Evolutionary conservation across 1,140 invertebrate species (phyloP), one percentile per base, ranked within the genome.

Genomic region (Panonychus citri): DNA sequence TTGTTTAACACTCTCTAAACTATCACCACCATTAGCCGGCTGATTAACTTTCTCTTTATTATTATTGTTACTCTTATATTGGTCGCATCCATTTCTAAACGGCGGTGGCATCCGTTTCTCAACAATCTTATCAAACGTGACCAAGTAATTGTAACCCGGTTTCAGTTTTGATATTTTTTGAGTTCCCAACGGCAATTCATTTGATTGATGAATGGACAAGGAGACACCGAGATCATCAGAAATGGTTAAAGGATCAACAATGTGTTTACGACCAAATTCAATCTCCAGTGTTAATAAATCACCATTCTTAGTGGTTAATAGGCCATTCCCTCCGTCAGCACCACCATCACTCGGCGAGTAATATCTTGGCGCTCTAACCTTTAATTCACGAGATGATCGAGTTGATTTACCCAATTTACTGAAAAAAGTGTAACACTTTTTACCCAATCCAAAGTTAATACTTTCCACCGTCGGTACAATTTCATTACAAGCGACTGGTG

Each of bases 351-450:
- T 19, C 4, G 17, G 17, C 21, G 7, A 46, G 24, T n/a, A n/a
- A 49, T 13, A 12, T 49, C 46, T 49, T 49, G 25, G 19, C 24
- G 46, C 15, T 24, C 49, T 13, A 51, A 51, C 24, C 26, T 51
- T 17, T 17, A 51, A 27, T 3, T 51, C 26, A 51, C 49, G 25
- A 4, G 17, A 17, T 15, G n/a, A 17, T 15, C 19, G 24, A 17
- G 5, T 55, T 43, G 17, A 7, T 21, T 24, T 13, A 46, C 43
- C 43, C 25, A 46, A 19, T 48, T 28, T 17, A 55, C 54, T 55
- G 21, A 55, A 55, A 24, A 30, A 55, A 28, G 54, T 55, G 15
- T 19, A 48, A 34, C 54, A 55, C 25, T 46, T 55, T 30, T 55
- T 34, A 27, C 25, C 39, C 26, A 28, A 27, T 15, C 40, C 54